A percentile compares a stretch with the other conserved stretches of the same genome.
These are phyloP conservation scores for Megaleporinus macrocephalus DNA, from an alignment of 2,113 vertebrate genomes.

Conservation along the genomic window DNA sequence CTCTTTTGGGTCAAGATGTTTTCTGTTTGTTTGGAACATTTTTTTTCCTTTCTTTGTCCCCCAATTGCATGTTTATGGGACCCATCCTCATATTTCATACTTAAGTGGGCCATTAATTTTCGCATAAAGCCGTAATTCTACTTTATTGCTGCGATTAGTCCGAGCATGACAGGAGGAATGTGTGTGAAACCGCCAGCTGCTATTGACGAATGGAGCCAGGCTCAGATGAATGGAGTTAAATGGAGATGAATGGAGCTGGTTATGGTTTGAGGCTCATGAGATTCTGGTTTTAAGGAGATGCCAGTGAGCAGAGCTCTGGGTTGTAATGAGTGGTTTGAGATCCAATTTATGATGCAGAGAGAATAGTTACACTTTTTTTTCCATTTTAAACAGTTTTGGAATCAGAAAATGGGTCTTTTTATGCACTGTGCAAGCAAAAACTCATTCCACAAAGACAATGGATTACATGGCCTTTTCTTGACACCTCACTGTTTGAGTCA, in stretches of 20 bases:
- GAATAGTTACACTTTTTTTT: neutral
- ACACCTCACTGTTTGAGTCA: neutral
- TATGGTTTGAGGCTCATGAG: constrained; percentile 31
- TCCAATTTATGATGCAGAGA: neutral
- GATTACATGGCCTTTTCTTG: neutral
- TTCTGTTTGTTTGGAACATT: constrained; percentile 20
- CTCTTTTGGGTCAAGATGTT: neutral
- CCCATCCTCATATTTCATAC: constrained; percentile 45
- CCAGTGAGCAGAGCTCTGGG: constrained; percentile 3
- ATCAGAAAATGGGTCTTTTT: neutral
- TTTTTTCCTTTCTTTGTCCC: neutral
- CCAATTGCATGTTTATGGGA: constrained; percentile 19
- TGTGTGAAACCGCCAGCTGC: constrained; percentile 48
- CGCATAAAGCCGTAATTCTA: constrained; percentile 48
- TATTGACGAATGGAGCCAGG: constrained; percentile 37
- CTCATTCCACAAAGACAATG: neutral
- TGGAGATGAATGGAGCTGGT: constrained; percentile 46
- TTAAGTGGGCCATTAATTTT: constrained; percentile 55
- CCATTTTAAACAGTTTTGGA: constrained; percentile 1
- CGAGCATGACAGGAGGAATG: constrained; percentile 44
- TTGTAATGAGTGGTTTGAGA: neutral
- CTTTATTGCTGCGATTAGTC: constrained; percentile 52
- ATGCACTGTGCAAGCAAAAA: neutral
- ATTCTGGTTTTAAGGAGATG: constrained; percentile 21
- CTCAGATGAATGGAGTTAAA: constrained; percentile 40